phyloP scores from a whole-genome alignment of 2,888 invertebrate genomes.

The Polymixis lichenea region DNA sequence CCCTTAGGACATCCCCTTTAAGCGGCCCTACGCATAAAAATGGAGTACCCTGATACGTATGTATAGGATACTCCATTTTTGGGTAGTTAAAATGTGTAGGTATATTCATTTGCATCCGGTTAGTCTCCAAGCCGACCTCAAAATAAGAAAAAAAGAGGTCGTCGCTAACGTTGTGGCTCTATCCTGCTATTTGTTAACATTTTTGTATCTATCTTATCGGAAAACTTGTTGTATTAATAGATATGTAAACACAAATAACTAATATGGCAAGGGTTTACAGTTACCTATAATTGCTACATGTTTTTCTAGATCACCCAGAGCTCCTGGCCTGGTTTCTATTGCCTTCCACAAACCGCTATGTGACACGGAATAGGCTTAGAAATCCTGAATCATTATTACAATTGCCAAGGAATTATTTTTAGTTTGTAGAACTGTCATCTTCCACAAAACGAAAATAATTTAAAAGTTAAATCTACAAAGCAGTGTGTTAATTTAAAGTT shows the following conservation, averaged over 20 bases:
- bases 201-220: neutral
- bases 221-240: slow-evolving; percentile 15
- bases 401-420: neutral
- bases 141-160: neutral
- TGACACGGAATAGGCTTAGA: slow-evolving; percentile 49
- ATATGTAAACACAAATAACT: slow-evolving; percentile 24
- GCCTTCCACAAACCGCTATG: slow-evolving; percentile 54
- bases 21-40: neutral
- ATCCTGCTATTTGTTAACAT: neutral
- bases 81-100: neutral
- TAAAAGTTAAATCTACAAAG: neutral
- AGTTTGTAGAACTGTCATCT: neutral
- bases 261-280: slow-evolving; percentile 28
- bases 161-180: neutral
- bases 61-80: neutral
- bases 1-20: too few species aligned
- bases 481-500: neutral
- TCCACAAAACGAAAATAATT: neutral
- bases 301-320: slow-evolving; percentile 57
- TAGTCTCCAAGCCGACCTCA: neutral
- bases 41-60: neutral
- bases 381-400: slow-evolving; percentile 29
- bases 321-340: slow-evolving; percentile 48
- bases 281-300: slow-evolving; percentile 47
- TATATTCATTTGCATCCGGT: neutral